Base-by-base conservation (phyloP, 2,888 invertebrate genomes). In the Dicyrtoma fusca region DNA sequence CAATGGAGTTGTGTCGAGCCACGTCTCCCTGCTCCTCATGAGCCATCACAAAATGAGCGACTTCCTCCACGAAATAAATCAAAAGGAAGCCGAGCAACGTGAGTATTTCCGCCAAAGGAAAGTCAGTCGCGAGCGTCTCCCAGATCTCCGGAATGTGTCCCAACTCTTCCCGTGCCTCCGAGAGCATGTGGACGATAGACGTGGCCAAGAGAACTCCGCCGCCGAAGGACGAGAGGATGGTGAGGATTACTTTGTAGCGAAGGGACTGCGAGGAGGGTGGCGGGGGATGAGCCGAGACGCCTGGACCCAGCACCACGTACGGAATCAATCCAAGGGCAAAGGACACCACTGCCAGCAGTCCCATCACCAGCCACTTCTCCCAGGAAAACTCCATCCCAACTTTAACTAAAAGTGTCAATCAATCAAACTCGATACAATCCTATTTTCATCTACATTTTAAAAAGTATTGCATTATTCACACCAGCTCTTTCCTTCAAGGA, bases 141-240 rank as follows among this genome's bases (percentile, higher is more conserved):
- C 51, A 23, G 4, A 73, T 69, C 23, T 68, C 65, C 14, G 64
- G 23, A 44, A 49, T 73, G 1, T 44, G n/a, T 4, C 0, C 11
- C 25, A 78, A 69, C 25, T 62, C 64, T 49, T 77, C 76, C 23
- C 90, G 86, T 1, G 90, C 89, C 85, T 93, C 92, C 8, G 92
- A 91, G 0, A 93, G 84, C 86, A 93, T 90, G 83, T 93, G 93
- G 13, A 91, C 86, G 45, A 92, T 77, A 0, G 91, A 88, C 0
- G 92, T 93, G 23, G 77, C 88, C 1, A 93, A 83, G 1, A 93
- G 85, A 19, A 93, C 90, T 0, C 93, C 93, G 1, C 89, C 92
- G 1, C 93, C 93, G 81, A 92, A 91, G 82, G 92, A 92, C 0
- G 92, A 85, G 5, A 92, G 83, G 17, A 88, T 86, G 0, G 92